Evolutionary conservation across 2,797 vertebrate genomes (phyloP), one percentile per base, ranked within the genome.

Genomic region (Dicrostonyx torquatus): DNA sequence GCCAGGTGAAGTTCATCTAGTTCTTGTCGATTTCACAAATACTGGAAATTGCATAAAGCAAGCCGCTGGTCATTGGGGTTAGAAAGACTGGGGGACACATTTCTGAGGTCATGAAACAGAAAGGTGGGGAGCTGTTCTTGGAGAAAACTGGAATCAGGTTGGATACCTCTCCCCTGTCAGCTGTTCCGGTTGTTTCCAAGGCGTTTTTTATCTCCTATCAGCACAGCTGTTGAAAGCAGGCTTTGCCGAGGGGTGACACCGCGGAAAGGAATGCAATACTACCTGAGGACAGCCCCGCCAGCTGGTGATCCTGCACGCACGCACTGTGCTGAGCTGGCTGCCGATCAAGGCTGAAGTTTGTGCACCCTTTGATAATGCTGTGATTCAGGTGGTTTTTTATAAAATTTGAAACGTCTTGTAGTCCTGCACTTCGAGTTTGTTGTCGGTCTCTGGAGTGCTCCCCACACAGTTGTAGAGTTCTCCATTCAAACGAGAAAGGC

Each of bases 251-350:
- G 11, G 80, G 40, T 6, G 68, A 77, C 87, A 17, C 64, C 40
- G 22, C 0, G 26, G 45, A 62, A 87, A 91, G 86, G 48, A 94
- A 76, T 48, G 22, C 20, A 85, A 29, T 48, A 29, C 11, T 70
- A 1, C 37, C 79, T 87, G 37, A 24, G 17, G 72, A 78, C 2
- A 50, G 43, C 17, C 34, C 58, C 26, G 22, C 53, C 26, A 58
- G 8, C 77, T n/a, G 37, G 53, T 0, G 11, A 9, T 29, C 2
- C 22, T 2, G 1, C 6, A 15, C 5, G 1, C 5, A 15, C 8
- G 1, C 55, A 48, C 14, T 3, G 3, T 7, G 45, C 43, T 62
- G 66, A 75, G 37, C 77, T 92, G 8, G 34, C 31, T 15, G n/a
- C 20, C 1, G 34, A 55, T 77, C 0, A 1, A 24, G 29, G 22